Base-by-base conservation (phyloP, 2,113 vertebrate species). In the Tyrannus savana region DNA sequence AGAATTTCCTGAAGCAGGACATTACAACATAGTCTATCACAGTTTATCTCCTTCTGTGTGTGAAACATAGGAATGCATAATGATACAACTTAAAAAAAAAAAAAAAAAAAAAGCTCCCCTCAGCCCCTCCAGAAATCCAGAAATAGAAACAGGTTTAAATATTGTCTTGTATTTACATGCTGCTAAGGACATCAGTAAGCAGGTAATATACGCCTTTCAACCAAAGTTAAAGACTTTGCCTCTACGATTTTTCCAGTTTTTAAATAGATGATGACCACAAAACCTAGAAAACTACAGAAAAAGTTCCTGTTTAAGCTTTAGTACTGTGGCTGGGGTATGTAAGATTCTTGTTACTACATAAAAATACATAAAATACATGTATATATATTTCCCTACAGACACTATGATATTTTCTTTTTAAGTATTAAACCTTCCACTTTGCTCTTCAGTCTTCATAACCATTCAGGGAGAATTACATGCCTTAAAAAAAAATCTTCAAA, bases 81-180 rank as follows among this genome's bases (percentile, higher is more conserved):
- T 50, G 28, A 50, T 21, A 44, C 3, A 74, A 35, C 7, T 35
- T 49, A 47, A 31, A 69, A 22, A 52, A 37, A 37, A 37, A 37
- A 37, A 66, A 13, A 25, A 59, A 22, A 39, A 39, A 39, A 39
- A 39, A 53, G 41, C 8, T 7, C 3, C 11, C 12, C 4, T 3
- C 7, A 12, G 1, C 2, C 5, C 19, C 4, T 1, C 0, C 39
- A 37, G 37, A 17, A 35, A 30, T 37, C 39, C 39, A 10, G 39
- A 44, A 68, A 39, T 1, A 44, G 6, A 62, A n/a, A 24, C 25
- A 44, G 2, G 3, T 1, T 44, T 55, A 33, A 82, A 75, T 46
- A 30, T 55, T 14, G 16, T 33, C 2, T 58, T 49, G 5, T 14
- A 19, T 49, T 75, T 37, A 60, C 6, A 19, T 33, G 3, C 11